phyloP scores from a whole-genome alignment of 64 coral and sea anemone genomes.

The Porites lutea region DNA sequence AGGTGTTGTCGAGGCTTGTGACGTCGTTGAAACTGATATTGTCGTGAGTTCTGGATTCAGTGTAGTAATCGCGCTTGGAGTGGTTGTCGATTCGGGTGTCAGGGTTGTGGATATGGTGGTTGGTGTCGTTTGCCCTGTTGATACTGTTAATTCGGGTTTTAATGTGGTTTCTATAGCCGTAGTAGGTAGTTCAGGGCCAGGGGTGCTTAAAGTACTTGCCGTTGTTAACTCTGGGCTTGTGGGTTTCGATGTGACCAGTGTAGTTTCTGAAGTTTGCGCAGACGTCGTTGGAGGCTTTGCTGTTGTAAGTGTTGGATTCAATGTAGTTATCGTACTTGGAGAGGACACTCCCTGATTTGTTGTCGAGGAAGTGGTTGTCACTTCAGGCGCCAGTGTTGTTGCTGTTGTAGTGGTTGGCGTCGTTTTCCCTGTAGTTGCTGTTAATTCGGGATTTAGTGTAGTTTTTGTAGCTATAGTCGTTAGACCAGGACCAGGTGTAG shows the following conservation, averaged over 20 bases:
- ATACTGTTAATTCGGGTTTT: background rate
- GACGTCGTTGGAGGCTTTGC: background rate
- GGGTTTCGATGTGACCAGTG: background rate
- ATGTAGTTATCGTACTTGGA: background rate
- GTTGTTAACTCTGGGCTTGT: background rate
- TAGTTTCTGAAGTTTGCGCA: background rate
- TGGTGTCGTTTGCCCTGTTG: background rate
- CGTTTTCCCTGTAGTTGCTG: background rate
- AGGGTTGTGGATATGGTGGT: background rate
- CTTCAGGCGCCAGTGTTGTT: background rate
- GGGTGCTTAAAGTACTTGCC: background rate
- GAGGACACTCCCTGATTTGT: background rate
- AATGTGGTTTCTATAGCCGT: background rate
- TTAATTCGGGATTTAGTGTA: background rate
- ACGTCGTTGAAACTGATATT: too few relatives aligned
- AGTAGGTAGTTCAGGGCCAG: background rate
- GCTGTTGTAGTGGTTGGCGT: background rate
- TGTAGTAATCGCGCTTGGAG: too few relatives aligned
- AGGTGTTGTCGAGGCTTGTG: too few relatives aligned
- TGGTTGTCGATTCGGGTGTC: too few relatives aligned
- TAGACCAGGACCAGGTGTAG: background rate
- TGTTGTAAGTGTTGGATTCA: slow-evolving; percentile 5
- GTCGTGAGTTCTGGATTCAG: too few relatives aligned
- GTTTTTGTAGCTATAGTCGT: background rate
- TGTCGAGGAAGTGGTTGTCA: slow-evolving; percentile 1